Evolutionary conservation across 2,797 vertebrate genomes (phyloP).

Genomic region (Poeciliopsis turneri): DNA sequence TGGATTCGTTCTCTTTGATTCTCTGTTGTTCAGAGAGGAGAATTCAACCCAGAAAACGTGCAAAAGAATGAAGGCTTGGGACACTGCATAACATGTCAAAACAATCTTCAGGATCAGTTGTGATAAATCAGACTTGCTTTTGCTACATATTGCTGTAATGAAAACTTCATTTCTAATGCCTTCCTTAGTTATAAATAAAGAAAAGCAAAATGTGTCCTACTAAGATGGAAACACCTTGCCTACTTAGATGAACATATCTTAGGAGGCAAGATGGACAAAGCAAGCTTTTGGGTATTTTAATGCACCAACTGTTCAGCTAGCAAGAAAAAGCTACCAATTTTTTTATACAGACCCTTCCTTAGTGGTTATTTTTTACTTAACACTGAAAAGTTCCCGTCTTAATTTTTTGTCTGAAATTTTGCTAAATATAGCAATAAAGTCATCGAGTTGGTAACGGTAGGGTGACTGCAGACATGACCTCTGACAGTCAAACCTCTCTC

Average conservation of each 20-base stretch:
- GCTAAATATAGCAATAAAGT: too few species aligned
- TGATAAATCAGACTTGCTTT: not conserved
- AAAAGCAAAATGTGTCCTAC: too few species aligned
- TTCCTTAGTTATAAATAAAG: not conserved
- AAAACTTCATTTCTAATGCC: not conserved
- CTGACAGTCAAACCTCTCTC: too few species aligned
- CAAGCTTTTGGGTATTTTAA: not conserved
- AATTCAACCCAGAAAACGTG: not conserved
- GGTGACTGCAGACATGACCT: too few species aligned
- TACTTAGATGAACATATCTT: too few species aligned
- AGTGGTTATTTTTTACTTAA: not conserved
- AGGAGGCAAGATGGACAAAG: not conserved
- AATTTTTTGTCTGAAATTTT: too few species aligned
- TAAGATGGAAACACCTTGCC: too few species aligned
- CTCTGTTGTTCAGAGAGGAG: not conserved
- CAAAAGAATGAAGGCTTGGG: not conserved
- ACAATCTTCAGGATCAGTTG: not conserved
- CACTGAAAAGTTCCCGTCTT: not conserved
- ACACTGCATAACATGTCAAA: not conserved
- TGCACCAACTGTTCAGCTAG: not conserved
- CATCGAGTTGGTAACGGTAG: too few species aligned
- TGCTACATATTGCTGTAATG: too few species aligned
- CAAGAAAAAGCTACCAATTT: not conserved
- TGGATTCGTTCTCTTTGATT: slow-evolving; percentile 11
- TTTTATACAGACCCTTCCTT: not conserved